Percentiles rank a stretch among this genome's conserved stretches.
Evolutionary conservation across 1,140 invertebrate species (phyloP).

Genomic region (Scylla paramamosain): DNA sequence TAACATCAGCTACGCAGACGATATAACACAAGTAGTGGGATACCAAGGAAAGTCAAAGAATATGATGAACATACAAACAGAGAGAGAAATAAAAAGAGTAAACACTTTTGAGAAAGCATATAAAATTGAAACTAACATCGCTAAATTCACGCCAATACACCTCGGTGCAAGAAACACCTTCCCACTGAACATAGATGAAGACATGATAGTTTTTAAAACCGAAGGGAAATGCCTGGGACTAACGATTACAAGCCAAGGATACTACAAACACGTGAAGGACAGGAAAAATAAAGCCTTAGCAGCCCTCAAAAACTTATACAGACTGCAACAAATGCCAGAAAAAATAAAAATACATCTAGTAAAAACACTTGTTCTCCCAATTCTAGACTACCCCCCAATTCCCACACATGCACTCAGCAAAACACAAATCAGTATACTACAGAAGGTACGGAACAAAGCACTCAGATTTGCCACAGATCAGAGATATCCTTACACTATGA

Average conservation of each 20-base stretch:
- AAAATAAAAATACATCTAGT: conserved; percentile 40
- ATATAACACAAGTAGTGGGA: background rate
- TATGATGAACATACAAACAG: background rate
- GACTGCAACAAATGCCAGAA: background rate
- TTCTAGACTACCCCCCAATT: conserved; percentile 1
- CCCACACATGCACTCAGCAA: conserved; percentile 25
- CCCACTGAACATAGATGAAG: background rate
- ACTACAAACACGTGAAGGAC: background rate
- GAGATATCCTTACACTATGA: conserved; percentile 37
- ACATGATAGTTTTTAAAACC: background rate
- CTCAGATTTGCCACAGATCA: conserved; percentile 16
- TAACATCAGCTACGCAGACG: conserved; percentile 9
- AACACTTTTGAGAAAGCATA: background rate
- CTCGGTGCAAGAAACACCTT: background rate
- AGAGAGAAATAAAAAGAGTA: background rate
- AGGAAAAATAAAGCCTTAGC: background rate
- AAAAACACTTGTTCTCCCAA: conserved; percentile 24
- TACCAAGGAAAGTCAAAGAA: background rate
- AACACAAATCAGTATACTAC: background rate
- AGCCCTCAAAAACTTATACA: conserved; percentile 3
- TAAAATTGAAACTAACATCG: background rate
- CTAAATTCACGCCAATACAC: background rate
- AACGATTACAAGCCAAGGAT: background rate
- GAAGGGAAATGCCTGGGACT: background rate
- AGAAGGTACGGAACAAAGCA: conserved; percentile 13